These are phyloP conservation scores for Peromyscus leucopus DNA, from an alignment of 2,113 vertebrate genomes.

Conservation along the genomic window DNA sequence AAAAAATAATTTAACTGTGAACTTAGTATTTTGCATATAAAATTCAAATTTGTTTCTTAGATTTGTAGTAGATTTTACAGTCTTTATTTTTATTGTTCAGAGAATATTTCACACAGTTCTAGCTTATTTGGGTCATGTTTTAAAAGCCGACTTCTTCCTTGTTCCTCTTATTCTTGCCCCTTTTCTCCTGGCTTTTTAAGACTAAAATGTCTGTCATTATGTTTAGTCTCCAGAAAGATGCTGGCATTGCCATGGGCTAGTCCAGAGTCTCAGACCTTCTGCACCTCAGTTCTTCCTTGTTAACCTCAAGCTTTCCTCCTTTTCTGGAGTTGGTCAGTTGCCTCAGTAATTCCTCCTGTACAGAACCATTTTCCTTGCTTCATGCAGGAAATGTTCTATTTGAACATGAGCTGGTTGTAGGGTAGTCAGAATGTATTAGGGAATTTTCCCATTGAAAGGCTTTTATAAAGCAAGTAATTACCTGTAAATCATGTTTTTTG, in stretches of 20 bases:
- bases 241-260: constrained; percentile 45
- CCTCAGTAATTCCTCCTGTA: neutral
- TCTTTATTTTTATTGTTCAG: constrained; percentile 4
- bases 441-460: constrained; percentile 12
- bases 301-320: neutral
- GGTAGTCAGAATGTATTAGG: constrained; percentile 21
- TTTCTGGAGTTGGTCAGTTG: neutral
- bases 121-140: constrained; percentile 1
- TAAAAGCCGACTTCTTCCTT: constrained; percentile 7
- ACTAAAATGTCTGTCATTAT: constrained; percentile 50
- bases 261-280: neutral
- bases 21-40: constrained; percentile 9
- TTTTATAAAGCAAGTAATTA: constrained; percentile 57
- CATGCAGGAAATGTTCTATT: neutral
- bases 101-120: constrained; percentile 1
- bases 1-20: neutral
- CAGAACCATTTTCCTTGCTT: neutral
- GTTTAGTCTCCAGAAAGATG: constrained; percentile 32
- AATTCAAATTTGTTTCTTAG: constrained; percentile 46
- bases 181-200: neutral
- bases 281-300: constrained; percentile 14
- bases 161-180: neutral
- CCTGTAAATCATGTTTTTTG: constrained; percentile 49
- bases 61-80: constrained; percentile 7
- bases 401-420: neutral